Conservation (phyloP, 23 tunicate genomes). For the Aplidium turbinatum region DNA sequence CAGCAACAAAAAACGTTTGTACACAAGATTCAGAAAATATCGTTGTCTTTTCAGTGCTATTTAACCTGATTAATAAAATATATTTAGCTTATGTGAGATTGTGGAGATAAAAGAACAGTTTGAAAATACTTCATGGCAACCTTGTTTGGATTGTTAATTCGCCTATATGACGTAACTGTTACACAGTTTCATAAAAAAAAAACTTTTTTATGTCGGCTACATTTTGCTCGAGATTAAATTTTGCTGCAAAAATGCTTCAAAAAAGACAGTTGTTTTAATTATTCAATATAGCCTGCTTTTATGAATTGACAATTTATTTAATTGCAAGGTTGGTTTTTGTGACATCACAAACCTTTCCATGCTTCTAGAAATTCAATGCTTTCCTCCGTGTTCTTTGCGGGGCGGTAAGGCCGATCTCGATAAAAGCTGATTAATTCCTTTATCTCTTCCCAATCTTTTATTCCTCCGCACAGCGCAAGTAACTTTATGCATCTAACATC, state of each 20-base stretch:
- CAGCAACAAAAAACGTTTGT: no score
- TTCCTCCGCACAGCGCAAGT: slow-evolving; percentile 74
- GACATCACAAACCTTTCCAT: slow-evolving; percentile 33
- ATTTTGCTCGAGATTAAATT: background rate
- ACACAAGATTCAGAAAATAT: no score
- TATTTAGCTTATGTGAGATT: no score
- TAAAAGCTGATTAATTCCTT: slow-evolving; percentile 38
- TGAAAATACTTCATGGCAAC: background rate
- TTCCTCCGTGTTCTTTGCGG: slow-evolving; percentile 38
- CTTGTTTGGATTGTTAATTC: background rate
- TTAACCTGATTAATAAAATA: no score
- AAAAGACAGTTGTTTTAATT: background rate
- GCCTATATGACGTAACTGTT: background rate
- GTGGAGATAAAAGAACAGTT: no score
- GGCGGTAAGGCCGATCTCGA: slow-evolving; percentile 18
- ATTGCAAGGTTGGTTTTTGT: background rate
- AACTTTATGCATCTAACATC: slow-evolving; percentile 71
- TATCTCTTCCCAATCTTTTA: slow-evolving; percentile 33
- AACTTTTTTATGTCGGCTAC: background rate
- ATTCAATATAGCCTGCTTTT: background rate
- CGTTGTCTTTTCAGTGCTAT: no score
- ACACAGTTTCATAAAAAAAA: background rate
- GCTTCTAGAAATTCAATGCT: slow-evolving; percentile 41
- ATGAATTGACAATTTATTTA: background rate
- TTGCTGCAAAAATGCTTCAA: background rate